phyloP scores from a whole-genome alignment of 2,888 invertebrate species.

The Rapana venosa region DNA sequence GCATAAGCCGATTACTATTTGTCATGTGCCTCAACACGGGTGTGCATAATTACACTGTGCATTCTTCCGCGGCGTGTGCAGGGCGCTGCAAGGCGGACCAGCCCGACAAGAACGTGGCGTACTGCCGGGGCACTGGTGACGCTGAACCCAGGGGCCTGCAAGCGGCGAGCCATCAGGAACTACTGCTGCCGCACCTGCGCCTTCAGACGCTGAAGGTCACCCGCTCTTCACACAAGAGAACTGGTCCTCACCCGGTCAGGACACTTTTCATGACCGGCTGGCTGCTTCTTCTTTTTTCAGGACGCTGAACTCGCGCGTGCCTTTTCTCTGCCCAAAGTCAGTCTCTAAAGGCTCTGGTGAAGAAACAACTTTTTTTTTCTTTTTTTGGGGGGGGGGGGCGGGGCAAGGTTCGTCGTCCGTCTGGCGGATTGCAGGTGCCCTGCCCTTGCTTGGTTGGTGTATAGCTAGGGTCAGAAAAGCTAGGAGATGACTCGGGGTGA shows the following conservation, averaged over 20 bases:
- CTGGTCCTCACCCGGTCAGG: background rate
- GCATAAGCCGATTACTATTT: no score
- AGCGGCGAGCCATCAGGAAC: slow-evolving; percentile 46
- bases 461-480: background rate
- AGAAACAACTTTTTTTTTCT: background rate
- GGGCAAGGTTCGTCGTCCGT: background rate
- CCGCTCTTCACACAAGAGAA: background rate
- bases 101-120: slow-evolving; percentile 51
- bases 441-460: background rate
- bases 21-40: no score
- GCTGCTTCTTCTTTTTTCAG: background rate
- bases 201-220: slow-evolving; percentile 16
- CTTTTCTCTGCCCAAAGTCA: background rate
- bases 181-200: slow-evolving; percentile 57
- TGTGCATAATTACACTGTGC: no score
- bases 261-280: background rate
- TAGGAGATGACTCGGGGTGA: no score
- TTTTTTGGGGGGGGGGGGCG: no score
- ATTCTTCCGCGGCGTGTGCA: background rate
- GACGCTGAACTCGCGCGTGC: background rate
- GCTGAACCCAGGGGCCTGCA: slow-evolving; percentile 54
- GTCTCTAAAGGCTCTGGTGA: background rate
- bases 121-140: slow-evolving; percentile 52
- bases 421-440: background rate
- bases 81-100: slow-evolving; percentile 50